Percentiles rank a stretch among this genome's conserved stretches.
phyloP scores from a whole-genome alignment of 1,140 invertebrate species.

The Holcopasites calliopsidis region DNA sequence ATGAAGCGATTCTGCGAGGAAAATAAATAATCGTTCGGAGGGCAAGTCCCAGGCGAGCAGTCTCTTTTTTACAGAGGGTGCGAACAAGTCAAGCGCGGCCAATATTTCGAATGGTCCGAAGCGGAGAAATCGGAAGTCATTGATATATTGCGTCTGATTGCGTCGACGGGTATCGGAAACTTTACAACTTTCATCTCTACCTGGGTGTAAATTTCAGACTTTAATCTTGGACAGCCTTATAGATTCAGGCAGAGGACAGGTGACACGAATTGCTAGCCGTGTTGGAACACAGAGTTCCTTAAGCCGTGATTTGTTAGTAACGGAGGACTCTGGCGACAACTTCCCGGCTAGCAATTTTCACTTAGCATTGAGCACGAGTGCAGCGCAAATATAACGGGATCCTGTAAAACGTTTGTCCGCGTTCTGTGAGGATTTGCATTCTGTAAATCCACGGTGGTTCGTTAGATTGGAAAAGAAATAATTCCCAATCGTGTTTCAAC shows the following conservation, averaged over 20 bases:
- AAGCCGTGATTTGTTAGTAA: conserved; percentile 2
- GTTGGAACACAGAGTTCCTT: not conserved
- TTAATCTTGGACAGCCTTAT: conserved; percentile 61
- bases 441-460: not conserved
- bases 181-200: conserved; percentile 71
- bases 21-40: conserved; percentile 66
- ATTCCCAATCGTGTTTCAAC: no score
- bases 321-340: not conserved
- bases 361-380: conserved; percentile 37
- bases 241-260: conserved; percentile 27
- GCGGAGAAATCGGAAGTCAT: conserved; percentile 41
- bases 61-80: conserved; percentile 2
- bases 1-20: conserved; percentile 67
- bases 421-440: not conserved
- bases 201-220: conserved; percentile 63
- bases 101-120: conserved; percentile 51
- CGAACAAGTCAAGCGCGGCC: conserved; percentile 2
- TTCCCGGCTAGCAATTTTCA: conserved; percentile 30
- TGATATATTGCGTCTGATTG: conserved; percentile 70
- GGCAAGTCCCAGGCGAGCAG: conserved; percentile 21
- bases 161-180: conserved; percentile 71
- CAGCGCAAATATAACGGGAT: conserved; percentile 39
- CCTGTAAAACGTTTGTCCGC: conserved; percentile 32
- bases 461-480: no score
- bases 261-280: conserved; percentile 50